These are phyloP conservation scores for Amiota mariae DNA, from an alignment of 2,888 invertebrate species.

Conservation along the genomic window DNA sequence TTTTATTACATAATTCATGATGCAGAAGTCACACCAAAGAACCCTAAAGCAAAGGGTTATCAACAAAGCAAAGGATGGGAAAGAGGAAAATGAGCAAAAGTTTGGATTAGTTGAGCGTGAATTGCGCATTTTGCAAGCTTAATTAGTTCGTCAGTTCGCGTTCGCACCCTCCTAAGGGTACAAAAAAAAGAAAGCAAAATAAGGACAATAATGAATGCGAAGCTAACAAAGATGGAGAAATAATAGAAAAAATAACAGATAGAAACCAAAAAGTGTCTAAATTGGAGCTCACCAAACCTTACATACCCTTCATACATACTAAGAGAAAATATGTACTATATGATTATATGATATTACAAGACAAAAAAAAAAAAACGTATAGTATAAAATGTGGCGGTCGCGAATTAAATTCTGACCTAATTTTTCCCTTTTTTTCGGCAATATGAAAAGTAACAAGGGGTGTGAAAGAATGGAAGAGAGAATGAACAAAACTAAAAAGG, in stretches of 20 bases:
- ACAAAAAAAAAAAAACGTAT: too few species aligned
- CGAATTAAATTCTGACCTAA: too few species aligned
- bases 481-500: background rate
- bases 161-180: too few species aligned
- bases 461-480: too few species aligned
- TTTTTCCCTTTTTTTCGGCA: too few species aligned
- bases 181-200: background rate
- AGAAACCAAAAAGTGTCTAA: background rate
- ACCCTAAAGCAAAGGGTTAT: too few species aligned
- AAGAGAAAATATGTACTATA: too few species aligned
- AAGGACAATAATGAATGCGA: constrained; percentile 4
- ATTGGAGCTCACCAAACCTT: background rate
- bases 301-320: too few species aligned
- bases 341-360: too few species aligned
- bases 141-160: constrained; percentile 21
- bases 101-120: constrained; percentile 11
- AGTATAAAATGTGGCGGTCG: too few species aligned
- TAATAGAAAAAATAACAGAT: background rate
- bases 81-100: background rate
- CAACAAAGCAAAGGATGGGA: too few species aligned
- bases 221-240: background rate
- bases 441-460: too few species aligned
- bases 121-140: constrained; percentile 25
- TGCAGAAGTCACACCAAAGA: background rate
- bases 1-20: constrained; percentile 18